phyloP scores from a whole-genome alignment of 1,140 invertebrate species.

The Zaprionus davidi region DNA sequence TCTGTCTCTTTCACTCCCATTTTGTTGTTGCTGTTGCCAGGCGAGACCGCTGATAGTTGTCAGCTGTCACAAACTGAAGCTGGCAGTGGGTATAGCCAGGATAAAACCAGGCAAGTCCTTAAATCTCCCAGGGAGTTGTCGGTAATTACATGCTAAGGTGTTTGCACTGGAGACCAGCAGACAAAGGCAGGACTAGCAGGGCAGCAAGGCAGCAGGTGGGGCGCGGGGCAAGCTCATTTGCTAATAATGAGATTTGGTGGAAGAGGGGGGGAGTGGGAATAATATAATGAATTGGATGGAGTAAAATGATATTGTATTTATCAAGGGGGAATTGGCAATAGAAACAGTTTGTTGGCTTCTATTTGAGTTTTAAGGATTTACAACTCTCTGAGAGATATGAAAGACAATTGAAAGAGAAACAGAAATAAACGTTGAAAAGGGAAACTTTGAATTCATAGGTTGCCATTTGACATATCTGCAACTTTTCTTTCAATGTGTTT shows the following conservation, averaged over 20 bases:
- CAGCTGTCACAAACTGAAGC: conserved; percentile 63
- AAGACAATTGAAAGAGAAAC: neutral
- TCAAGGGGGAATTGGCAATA: neutral
- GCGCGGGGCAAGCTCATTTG: conserved; percentile 1
- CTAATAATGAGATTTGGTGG: conserved; percentile 1
- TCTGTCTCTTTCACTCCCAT: conserved; percentile 12
- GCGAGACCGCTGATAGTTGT: conserved; percentile 59
- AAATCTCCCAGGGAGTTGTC: conserved; percentile 34
- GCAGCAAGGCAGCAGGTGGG: neutral
- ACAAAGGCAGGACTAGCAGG: too few relatives aligned
- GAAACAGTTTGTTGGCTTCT: neutral
- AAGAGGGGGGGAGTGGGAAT: neutral
- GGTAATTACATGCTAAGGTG: conserved; percentile 42
- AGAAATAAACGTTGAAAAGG: neutral
- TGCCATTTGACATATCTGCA: too few relatives aligned
- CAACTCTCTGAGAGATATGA: neutral
- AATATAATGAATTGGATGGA: neutral
- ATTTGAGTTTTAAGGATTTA: neutral
- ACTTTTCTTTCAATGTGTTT: neutral
- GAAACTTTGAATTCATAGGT: too few relatives aligned
- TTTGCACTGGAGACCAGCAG: conserved; percentile 2
- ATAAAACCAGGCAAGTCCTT: conserved; percentile 25
- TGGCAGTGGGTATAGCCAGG: neutral
- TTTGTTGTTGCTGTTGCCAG: conserved; percentile 19
- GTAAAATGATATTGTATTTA: neutral